Evolutionary conservation across 1,140 invertebrate species (phyloP).

Genomic region (Drosophila navojoa): DNA sequence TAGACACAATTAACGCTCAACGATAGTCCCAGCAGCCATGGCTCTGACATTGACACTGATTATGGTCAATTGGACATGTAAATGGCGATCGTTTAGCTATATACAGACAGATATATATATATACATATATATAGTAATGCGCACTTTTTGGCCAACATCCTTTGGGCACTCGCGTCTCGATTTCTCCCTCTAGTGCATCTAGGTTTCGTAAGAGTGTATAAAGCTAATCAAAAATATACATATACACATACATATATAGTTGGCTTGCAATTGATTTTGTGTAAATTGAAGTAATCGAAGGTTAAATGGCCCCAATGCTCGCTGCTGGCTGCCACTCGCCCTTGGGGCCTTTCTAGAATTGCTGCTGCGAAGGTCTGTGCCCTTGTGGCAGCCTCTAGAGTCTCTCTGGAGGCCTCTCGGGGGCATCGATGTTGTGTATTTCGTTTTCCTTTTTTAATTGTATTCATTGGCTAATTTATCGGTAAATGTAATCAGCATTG

Average conservation of each 20-base stretch:
- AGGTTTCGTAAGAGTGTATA: slow-evolving; percentile 21
- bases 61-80: slow-evolving; percentile 57
- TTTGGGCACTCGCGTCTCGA: slow-evolving; percentile 19
- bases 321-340: slow-evolving; percentile 26
- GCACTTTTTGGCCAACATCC: slow-evolving; percentile 25
- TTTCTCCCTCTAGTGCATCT: slow-evolving; percentile 28
- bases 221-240: slow-evolving; percentile 32
- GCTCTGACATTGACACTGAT: slow-evolving; percentile 61
- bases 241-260: slow-evolving; percentile 51
- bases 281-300: slow-evolving; percentile 61
- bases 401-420: not conserved
- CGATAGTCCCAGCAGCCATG: slow-evolving; percentile 29
- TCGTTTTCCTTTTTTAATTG: slow-evolving; percentile 62
- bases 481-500: slow-evolving; percentile 80
- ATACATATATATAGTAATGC: too few relatives aligned
- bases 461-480: slow-evolving; percentile 82
- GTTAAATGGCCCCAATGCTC: slow-evolving; percentile 12
- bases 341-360: slow-evolving; percentile 64
- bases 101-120: slow-evolving; percentile 12
- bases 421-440: slow-evolving; percentile 3
- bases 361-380: slow-evolving; percentile 55
- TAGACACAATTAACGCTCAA: slow-evolving; percentile 69
- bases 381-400: slow-evolving; percentile 43
- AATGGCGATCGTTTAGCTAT: slow-evolving; percentile 38
- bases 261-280: slow-evolving; percentile 75